These are phyloP conservation scores for Cyprinodon variegatus DNA, from an alignment of 2,113 vertebrate species.

Conservation along the genomic window DNA sequence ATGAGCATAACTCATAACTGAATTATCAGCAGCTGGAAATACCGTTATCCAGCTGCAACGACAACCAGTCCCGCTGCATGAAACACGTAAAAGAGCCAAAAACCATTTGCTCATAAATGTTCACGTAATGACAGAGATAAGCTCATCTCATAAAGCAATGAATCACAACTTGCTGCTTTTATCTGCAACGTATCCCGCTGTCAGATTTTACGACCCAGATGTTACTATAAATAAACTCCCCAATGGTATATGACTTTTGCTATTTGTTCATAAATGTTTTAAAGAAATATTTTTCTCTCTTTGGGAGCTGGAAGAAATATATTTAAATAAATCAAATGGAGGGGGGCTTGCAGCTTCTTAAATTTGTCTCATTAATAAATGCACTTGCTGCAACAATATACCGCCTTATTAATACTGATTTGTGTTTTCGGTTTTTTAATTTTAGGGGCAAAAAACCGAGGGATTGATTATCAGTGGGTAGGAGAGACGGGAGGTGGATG, in stretches of 20 bases:
- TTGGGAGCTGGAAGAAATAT: constrained; percentile 6
- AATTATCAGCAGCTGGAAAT: constrained; percentile 56
- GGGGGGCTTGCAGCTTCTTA: constrained; percentile 31
- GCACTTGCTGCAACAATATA: constrained; percentile 44
- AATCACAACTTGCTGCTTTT: constrained; percentile 68
- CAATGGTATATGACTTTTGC: constrained; percentile 58
- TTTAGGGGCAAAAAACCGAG: constrained; percentile 23
- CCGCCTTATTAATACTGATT: constrained; percentile 57
- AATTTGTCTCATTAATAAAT: constrained; percentile 53
- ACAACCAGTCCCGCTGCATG: constrained; percentile 32
- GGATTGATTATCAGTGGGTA: constrained; percentile 71
- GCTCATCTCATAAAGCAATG: constrained; percentile 67
- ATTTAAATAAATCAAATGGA: constrained; percentile 4
- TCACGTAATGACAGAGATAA: constrained; percentile 53
- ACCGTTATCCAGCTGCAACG: constrained; percentile 42
- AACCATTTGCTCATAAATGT: constrained; percentile 40
- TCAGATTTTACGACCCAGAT: constrained; percentile 64
- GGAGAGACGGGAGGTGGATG: constrained; percentile 19
- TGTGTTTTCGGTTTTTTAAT: constrained; percentile 48
- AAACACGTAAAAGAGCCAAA: constrained; percentile 31
- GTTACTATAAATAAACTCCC: constrained; percentile 54
- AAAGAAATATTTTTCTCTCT: constrained; percentile 46
- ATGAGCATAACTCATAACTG: constrained; percentile 57
- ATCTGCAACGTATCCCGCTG: constrained; percentile 59
- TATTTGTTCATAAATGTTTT: constrained; percentile 52